Base-by-base conservation (phyloP, 2,113 vertebrate genomes). In the Kryptolebias marmoratus region DNA sequence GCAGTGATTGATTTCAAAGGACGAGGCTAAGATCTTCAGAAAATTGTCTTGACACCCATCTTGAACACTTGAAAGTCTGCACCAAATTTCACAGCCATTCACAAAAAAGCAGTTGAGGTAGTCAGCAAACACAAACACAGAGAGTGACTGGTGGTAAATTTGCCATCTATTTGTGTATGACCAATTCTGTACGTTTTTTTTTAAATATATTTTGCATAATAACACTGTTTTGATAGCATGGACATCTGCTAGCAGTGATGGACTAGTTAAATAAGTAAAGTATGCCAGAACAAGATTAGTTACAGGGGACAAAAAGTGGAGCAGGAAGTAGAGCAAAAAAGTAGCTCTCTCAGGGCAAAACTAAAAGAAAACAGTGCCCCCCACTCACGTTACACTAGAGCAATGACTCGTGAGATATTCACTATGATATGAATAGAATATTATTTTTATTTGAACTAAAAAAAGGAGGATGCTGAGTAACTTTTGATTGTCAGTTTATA, bases 291-390 rank as follows among this genome's bases (percentile, higher is more conserved):
- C 66, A 49, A 60, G 13, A 73, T 53, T 73, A 84, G 54, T 83
- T 83, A 75, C 49, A 78, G 79, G 73, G 72, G 75, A 66, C 83
- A 86, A 80, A 71, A 90, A 91, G 77, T 91, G 61, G 88, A 88
- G 88, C 89, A 89, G 55, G 68, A 91, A 90, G 79, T 89, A 64
- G 82, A 88, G 75, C 88, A 84, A 60, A 59, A 82, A 89, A 90
- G 88, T 86, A 87, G 82, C 61, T 77, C 83, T 85, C 61, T 9
- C 69, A 74, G 39, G 60, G 77, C 58, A 59, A 79, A 77, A 60
- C 82, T 65, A 64, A 73, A 84, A 62, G 79, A 50, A 71, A 79
- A 64, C 65, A 56, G 39, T 16, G 56, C 54, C 3, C 72, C 65
- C 61, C 70, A 28, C 54, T 45, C 31, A 45, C 72, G 66, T 73